Evolutionary conservation across 2,888 invertebrate species (phyloP).

Genomic region (Opisthograptis luteolata): DNA sequence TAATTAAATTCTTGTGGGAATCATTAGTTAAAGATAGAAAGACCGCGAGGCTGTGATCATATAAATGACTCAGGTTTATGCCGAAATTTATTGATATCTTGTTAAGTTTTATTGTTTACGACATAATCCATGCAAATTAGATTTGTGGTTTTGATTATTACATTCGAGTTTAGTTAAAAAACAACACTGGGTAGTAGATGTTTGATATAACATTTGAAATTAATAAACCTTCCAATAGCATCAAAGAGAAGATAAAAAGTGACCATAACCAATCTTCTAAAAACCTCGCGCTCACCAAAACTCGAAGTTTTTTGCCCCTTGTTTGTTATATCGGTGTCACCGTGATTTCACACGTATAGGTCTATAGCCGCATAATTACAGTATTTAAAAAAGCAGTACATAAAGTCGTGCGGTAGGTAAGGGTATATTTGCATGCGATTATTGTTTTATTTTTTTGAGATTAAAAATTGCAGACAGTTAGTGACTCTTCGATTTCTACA

Average conservation of each 20-base stretch:
- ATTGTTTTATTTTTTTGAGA: too few species aligned
- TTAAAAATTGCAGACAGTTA: too few species aligned
- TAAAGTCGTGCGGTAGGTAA: conserved; percentile 29
- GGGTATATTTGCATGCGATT: too few species aligned
- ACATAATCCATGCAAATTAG: conserved; percentile 11
- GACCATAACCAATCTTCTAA: conserved; percentile 19
- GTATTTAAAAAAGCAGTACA: conserved; percentile 31
- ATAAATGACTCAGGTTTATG: conserved; percentile 19
- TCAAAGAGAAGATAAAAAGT: conserved; percentile 20
- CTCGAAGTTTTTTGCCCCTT: conserved; percentile 40
- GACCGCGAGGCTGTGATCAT: conserved; percentile 2
- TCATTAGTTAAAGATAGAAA: conserved; percentile 20
- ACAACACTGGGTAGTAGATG: neutral
- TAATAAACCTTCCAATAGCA: conserved; percentile 13
- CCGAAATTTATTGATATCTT: conserved; percentile 18
- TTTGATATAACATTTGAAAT: conserved; percentile 1
- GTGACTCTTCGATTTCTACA: too few species aligned
- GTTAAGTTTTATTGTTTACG: conserved; percentile 8
- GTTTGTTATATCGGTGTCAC: conserved; percentile 64
- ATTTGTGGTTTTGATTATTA: neutral
- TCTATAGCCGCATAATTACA: conserved; percentile 21
- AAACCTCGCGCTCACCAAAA: conserved; percentile 23
- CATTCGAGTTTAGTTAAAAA: too few species aligned
- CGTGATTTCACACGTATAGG: conserved; percentile 72
- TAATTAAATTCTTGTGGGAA: conserved; percentile 30